A percentile compares a stretch with the other conserved stretches of the same genome.
phyloP scores from a whole-genome alignment of 2,113 vertebrate genomes.

The Chrysochloris asiatica region DNA sequence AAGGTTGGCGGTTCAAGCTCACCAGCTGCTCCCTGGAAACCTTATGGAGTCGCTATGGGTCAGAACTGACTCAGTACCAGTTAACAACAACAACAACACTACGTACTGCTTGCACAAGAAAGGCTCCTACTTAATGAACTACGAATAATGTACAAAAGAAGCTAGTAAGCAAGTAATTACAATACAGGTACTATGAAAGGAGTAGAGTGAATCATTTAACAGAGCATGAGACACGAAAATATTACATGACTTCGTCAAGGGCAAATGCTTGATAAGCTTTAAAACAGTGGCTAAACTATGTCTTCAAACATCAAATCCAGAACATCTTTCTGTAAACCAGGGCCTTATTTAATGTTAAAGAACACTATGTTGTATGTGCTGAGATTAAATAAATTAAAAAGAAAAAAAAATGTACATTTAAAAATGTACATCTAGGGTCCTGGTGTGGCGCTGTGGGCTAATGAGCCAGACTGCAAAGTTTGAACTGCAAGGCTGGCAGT shows the following conservation, averaged over 20 bases:
- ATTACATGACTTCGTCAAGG: slow-evolving; percentile 13
- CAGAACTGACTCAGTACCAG: no score
- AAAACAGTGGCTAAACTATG: not conserved
- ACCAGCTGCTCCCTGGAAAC: no score
- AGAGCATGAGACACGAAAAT: not conserved
- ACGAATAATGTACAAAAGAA: not conserved
- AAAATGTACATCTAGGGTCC: not conserved
- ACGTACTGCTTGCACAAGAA: not conserved
- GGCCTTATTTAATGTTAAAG: not conserved
- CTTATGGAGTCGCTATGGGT: no score
- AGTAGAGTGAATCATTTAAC: not conserved
- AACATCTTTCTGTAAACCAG: not conserved
- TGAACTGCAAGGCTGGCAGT: no score
- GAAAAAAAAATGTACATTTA: not conserved
- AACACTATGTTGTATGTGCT: not conserved
- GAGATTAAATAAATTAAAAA: not conserved
- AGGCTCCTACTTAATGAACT: not conserved
- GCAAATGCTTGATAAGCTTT: not conserved
- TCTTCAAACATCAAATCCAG: not conserved
- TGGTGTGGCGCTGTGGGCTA: no score
- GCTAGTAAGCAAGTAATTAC: not conserved
- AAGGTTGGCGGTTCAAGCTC: no score
- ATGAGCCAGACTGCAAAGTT: no score
- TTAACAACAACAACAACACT: no score
- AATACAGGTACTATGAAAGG: not conserved